Base-by-base conservation (phyloP, 37 sponge, comb jelly and placozoan species). In the Oscarella lobularis region DNA sequence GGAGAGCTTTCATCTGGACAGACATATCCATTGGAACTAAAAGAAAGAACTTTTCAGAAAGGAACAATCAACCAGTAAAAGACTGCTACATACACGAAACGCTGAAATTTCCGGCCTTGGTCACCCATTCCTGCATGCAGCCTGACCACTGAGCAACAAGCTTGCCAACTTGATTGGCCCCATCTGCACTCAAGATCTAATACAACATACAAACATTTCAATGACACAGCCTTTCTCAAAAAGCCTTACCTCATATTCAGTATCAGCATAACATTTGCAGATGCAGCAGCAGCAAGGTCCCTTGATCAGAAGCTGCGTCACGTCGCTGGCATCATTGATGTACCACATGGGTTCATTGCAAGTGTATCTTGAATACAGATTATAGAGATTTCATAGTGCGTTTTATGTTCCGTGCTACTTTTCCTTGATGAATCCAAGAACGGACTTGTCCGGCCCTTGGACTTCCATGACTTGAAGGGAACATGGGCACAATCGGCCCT, bases 281-380 rank as follows among this genome's bases (percentile, higher is more conserved):
- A 27, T 48, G 60, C 60, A 48, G 60, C 20, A 48, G 60, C 60
- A 48, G 60, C 60, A 48, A 48, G 60, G 60, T 48, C 60, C 60
- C 20, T 48, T 9, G 60, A 48, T 48, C 14, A 48, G 20, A 20
- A 48, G 60, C 60, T 48, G 60, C 60, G 9, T 48, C 14, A 48
- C 60, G 20, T 48, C 14, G 14, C 20, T 9, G 9, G 60, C 60
- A 48, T 48, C 60, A 48, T 9, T 48, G 14, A 48, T 27, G 60
- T 48, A 20, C 14, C 20, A 48, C 20, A 27, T 20, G 20, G 60
- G 60, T 27, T 48, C 9, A 9, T 20, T 27, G 60, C 60, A 48
- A 48, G 60, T 48, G 14, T 20, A 48, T 48, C 60, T 48, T n/a
- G n/a, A n/a, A n/a, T n/a, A n/a, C n/a, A n/a, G n/a, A n/a, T n/a